Conservation (phyloP, 2,113 vertebrate genomes). For the Pseudopipra pipra region DNA sequence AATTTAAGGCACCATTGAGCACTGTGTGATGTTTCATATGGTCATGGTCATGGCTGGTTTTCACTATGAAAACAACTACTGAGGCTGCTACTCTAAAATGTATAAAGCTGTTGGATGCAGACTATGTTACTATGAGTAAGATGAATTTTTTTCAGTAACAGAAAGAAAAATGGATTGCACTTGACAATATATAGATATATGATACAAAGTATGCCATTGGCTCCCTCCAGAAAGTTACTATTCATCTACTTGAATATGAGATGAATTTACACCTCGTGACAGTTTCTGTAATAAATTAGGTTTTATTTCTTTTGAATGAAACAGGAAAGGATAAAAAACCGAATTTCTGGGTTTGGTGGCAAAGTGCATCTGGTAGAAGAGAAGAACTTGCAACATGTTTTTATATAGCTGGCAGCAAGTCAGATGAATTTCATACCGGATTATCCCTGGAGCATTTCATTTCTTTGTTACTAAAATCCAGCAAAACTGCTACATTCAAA, state of each 20-base stretch:
- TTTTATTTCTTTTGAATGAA: neutral
- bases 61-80: neutral
- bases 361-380: neutral
- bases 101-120: neutral
- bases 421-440: neutral
- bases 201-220: neutral
- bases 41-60: neutral
- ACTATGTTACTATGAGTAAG: neutral
- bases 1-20: neutral
- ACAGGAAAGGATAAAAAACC: neutral
- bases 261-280: neutral
- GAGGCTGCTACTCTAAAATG: neutral
- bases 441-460: neutral
- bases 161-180: neutral
- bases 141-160: neutral
- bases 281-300: neutral
- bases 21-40: neutral
- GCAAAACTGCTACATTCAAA: neutral
- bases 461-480: neutral
- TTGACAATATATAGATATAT: neutral
- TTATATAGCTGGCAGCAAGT: conserved; percentile 2
- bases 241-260: neutral
- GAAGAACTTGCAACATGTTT: neutral
- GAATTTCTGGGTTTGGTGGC: neutral
- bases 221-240: neutral